Evolutionary conservation across 1,140 invertebrate genomes (phyloP).

Genomic region (Colletes latitarsis): DNA sequence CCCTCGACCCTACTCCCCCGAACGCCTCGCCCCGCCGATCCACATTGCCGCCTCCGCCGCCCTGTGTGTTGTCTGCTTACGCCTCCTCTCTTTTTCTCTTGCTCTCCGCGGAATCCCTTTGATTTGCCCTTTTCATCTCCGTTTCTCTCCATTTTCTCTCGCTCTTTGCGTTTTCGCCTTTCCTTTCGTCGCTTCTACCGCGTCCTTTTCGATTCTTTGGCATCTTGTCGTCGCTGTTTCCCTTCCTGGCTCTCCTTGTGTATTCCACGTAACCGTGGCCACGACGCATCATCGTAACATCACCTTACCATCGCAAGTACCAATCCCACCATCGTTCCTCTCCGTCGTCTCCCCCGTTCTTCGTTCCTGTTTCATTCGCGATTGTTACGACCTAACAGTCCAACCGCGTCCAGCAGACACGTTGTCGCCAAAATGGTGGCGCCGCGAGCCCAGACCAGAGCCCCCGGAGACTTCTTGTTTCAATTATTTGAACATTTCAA

Average conservation of each 20-base stretch:
- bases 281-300: background rate
- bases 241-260: too few relatives aligned
- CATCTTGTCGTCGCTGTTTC: background rate
- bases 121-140: conserved; percentile 2
- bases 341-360: too few relatives aligned
- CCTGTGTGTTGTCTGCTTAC: conserved; percentile 34
- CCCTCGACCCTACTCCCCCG: conserved; percentile 38
- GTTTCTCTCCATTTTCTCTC: background rate
- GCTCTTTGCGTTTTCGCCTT: background rate
- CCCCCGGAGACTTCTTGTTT: too few relatives aligned
- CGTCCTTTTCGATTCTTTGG: background rate
- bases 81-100: conserved; percentile 46
- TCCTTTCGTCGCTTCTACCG: background rate
- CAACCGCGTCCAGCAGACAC: too few relatives aligned
- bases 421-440: too few relatives aligned
- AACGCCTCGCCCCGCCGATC: conserved; percentile 47
- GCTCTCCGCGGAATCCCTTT: conserved; percentile 16
- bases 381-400: too few relatives aligned
- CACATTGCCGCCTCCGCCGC: conserved; percentile 58
- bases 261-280: too few relatives aligned
- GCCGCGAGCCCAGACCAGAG: too few relatives aligned
- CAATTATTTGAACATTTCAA: too few relatives aligned
- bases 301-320: background rate
- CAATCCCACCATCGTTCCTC: too few relatives aligned
- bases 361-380: too few relatives aligned